Base-by-base conservation (phyloP, 2,113 vertebrate species). In the Nothoprocta pentlandii region DNA sequence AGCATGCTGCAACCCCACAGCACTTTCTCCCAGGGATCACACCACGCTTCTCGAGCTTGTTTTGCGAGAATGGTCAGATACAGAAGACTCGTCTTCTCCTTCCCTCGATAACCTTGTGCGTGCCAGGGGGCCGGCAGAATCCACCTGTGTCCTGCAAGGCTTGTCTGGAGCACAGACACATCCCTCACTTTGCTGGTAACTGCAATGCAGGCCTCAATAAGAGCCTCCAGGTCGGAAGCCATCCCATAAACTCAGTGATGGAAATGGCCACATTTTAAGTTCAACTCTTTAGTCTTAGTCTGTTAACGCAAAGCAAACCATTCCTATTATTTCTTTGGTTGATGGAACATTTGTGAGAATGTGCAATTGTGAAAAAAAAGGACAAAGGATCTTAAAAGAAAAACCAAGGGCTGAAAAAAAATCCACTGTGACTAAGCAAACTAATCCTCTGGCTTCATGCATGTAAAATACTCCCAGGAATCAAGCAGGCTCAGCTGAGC, bases 161-260 rank as follows among this genome's bases (percentile, higher is more conserved):
- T 1, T 2, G 7, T 28, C 0, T 0, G 12, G 63, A 32, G 23
- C 1, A 42, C 1, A 11, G 32, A 26, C 62, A 34, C 70, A 28
- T 26, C 54, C 16, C 69, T 20, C 3, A 2, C 30, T 46, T 15
- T 15, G 3, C 62, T 74, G 22, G 39, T 1, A 6, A 1, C 36
- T 2, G 26, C 2, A 1, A 23, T 49, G 17, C 32, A 41, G 44
- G 58, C 19, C 61, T 2, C 0, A 25, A 5, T 0, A 0, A 0
- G 61, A 51, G 74, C 56, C 54, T 5, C 1, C 0, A 17, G 12
- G 39, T 46, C 77, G 59, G 53, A 25, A 73, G 9, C 23, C 4
- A 56, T 14, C 39, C 0, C 2, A 68, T 25, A 12, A 59, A 36
- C 4, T 19, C 16, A 15, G 64, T 6, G 10, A 46, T 6, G 58